Evolutionary conservation across 2,888 invertebrate genomes (phyloP).

Genomic region (Coelopa pilipes): DNA sequence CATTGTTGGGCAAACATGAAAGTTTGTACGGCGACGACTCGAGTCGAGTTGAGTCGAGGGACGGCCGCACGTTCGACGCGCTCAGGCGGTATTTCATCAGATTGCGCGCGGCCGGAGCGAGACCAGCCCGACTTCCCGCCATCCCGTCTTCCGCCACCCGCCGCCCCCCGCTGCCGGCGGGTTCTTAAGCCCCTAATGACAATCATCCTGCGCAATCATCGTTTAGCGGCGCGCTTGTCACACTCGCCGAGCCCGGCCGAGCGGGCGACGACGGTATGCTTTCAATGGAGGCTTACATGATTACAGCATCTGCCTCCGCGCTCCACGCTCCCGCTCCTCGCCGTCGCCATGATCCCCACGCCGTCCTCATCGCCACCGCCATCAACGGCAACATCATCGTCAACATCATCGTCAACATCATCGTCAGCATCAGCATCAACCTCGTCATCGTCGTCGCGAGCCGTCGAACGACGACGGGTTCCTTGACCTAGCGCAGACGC

Average conservation of each 20-base stretch:
- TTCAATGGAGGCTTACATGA: background rate
- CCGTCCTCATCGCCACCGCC: background rate
- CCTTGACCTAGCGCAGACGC: conserved; percentile 13
- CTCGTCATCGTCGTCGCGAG: no score
- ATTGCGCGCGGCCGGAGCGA: background rate
- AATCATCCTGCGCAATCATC: conserved; percentile 15
- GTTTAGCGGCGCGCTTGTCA: conserved; percentile 18
- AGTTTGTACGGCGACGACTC: no score
- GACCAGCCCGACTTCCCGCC: background rate
- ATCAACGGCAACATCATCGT: background rate
- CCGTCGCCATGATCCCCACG: background rate
- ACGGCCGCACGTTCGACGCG: background rate
- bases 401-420: no score
- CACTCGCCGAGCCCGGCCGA: background rate
- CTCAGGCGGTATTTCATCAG: background rate
- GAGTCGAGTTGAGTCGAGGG: no score
- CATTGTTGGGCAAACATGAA: background rate
- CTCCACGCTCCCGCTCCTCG: background rate
- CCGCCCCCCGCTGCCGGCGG: background rate
- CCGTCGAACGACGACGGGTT: background rate
- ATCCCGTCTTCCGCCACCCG: background rate
- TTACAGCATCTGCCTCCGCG: background rate
- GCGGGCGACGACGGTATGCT: no score
- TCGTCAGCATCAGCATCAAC: no score
- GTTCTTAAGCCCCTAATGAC: conserved; percentile 12